These are phyloP conservation scores for Chalcosyrphus nemorum DNA, from an alignment of 2,888 invertebrate genomes.

Conservation along the genomic window DNA sequence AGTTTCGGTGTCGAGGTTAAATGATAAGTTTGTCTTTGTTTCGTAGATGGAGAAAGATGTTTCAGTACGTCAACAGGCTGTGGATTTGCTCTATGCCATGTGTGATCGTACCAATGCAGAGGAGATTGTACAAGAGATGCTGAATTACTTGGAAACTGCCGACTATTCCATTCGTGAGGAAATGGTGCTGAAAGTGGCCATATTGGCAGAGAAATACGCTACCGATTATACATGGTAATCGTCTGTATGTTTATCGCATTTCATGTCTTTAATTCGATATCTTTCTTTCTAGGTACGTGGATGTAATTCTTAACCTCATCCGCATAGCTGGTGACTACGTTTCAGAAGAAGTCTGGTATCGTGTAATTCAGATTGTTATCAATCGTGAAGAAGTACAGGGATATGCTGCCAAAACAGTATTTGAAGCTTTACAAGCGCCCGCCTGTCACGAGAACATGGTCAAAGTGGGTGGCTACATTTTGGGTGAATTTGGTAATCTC, in stretches of 20 bases:
- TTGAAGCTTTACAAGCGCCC: constrained; percentile 99
- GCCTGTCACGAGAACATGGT: constrained; percentile 99
- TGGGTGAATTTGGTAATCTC: constrained; percentile 99
- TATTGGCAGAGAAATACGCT: constrained; percentile 99
- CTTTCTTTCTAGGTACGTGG: constrained; percentile 85
- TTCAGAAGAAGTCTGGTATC: constrained; percentile 99
- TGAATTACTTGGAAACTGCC: constrained; percentile 98
- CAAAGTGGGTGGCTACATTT: constrained; percentile 99
- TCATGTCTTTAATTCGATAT: not conserved
- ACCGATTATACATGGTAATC: constrained; percentile 98
- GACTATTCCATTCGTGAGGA: constrained; percentile 99
- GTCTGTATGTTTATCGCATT: too few species aligned
- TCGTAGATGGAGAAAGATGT: constrained; percentile 97
- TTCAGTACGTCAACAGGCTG: constrained; percentile 98
- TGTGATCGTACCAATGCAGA: constrained; percentile 99
- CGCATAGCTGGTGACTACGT: constrained; percentile 99
- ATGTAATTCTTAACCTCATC: constrained; percentile 99
- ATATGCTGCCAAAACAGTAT: constrained; percentile 99
- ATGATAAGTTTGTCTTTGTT: not conserved
- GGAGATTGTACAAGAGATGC: constrained; percentile 99
- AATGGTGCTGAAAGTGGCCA: constrained; percentile 99
- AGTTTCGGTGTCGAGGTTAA: not conserved
- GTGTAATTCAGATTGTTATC: constrained; percentile 99
- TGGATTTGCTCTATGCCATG: constrained; percentile 99
- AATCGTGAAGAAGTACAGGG: constrained; percentile 99